Evolutionary conservation across 2,888 invertebrate species (phyloP), one percentile per base, ranked within the genome.

Genomic region (Pteria penguin): DNA sequence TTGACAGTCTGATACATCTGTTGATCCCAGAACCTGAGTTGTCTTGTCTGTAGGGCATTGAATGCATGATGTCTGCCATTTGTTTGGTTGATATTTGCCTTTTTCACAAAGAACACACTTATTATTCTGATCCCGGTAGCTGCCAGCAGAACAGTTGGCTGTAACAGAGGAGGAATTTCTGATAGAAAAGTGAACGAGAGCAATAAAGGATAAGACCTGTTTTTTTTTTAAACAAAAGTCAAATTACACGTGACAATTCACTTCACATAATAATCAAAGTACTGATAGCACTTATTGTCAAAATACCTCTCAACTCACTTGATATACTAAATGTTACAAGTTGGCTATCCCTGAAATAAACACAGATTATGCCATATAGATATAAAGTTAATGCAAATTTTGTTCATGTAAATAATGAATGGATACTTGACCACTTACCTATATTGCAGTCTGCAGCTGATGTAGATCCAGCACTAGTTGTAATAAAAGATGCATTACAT

Each of bases 91-190:
- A 58, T 82, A 84, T 5, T 22, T 57, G 1, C 81, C 81, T 5
- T 69, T 80, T 2, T 72, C 62, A 78, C 84, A 84, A 0, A 36
- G n/a, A 45, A 54, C 67, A 74, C 84, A 84, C 0, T 29, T 65
- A 52, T 77, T 81, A n/a, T 11, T 11, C 22, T n/a, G 45, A 22
- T 71, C 66, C 24, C 75, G 36, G 54, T 76, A 78, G 22, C 62
- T 24, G 5, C 84, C 84, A 27, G 78, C 79, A 14, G 73, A 77
- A 52, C 84, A 84, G 55, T 83, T 83, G 24, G 72, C 84, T 84
- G 72, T 22, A 67, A n/a, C n/a, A n/a, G n/a, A n/a, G n/a, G n/a
- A n/a, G n/a, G n/a, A n/a, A n/a, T n/a, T n/a, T n/a, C n/a, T n/a
- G n/a, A n/a, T n/a, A n/a, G n/a, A n/a, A n/a, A n/a, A n/a, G n/a